Conservation (phyloP, 92 coral and sea anemone species). For the Epizoanthus ramosus region DNA sequence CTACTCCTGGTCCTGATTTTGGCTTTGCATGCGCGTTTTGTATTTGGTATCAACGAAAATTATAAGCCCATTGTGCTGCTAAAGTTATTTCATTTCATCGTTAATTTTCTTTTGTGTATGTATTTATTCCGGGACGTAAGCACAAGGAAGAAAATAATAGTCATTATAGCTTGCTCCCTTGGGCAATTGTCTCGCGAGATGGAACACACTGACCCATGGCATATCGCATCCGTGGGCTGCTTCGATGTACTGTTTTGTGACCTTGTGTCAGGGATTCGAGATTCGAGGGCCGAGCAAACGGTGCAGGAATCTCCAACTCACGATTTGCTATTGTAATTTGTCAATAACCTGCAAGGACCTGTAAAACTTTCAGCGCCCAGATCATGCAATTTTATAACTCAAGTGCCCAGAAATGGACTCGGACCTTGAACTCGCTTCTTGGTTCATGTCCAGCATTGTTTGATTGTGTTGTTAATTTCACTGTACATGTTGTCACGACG, state of each 20-base stretch:
- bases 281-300: neutral
- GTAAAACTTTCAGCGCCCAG: conserved; percentile 17
- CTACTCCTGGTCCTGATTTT: no score
- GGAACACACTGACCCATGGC: conserved; percentile 17
- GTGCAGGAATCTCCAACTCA: neutral
- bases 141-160: conserved; percentile 30
- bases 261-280: neutral
- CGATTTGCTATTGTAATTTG: conserved; percentile 16
- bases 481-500: neutral
- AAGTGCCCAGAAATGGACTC: conserved; percentile 16
- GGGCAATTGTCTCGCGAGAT: conserved; percentile 9
- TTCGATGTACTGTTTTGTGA: neutral
- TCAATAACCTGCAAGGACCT: conserved; percentile 47
- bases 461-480: conserved; percentile 32
- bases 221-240: neutral
- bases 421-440: conserved; percentile 42
- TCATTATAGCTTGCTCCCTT: conserved; percentile 5
- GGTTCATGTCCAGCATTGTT: conserved; percentile 42
- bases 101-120: conserved; percentile 59
- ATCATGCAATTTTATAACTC: conserved; percentile 31
- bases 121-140: conserved; percentile 49
- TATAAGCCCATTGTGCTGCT: conserved; percentile 60
- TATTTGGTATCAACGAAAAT: conserved; percentile 37
- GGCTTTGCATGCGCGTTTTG: neutral
- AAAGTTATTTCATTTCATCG: conserved; percentile 56